phyloP scores from a whole-genome alignment of 2,888 invertebrate genomes.

The Metallyticus violacea region DNA sequence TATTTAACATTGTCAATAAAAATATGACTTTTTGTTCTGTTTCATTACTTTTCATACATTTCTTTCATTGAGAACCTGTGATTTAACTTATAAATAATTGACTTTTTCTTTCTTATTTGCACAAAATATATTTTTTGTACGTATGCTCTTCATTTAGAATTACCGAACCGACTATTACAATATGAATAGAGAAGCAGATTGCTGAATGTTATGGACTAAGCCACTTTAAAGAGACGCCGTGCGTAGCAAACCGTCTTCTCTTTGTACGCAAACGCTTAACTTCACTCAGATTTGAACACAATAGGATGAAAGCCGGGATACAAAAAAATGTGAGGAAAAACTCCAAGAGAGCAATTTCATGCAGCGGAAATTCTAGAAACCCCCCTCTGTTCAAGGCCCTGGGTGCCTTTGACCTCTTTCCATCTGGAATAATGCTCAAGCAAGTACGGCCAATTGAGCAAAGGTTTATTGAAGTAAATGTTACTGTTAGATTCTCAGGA shows the following conservation, averaged over 20 bases:
- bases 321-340: not conserved
- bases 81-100: no score
- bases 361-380: not conserved
- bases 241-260: not conserved
- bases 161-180: no score
- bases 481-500: not conserved
- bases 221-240: not conserved
- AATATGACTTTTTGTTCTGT: no score
- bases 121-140: no score
- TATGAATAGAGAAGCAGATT: not conserved
- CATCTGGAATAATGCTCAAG: not conserved
- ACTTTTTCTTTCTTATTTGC: no score
- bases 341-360: not conserved
- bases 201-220: not conserved
- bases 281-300: not conserved
- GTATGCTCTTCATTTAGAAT: no score
- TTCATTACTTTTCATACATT: no score
- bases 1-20: no score
- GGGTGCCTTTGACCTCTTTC: not conserved
- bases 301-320: not conserved
- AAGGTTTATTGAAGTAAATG: not conserved
- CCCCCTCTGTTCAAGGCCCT: not conserved
- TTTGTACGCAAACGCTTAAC: not conserved
- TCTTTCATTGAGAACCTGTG: no score
- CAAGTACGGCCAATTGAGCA: not conserved